Conservation (phyloP, 2,113 vertebrate genomes). For the Syrrhaptes paradoxus region DNA sequence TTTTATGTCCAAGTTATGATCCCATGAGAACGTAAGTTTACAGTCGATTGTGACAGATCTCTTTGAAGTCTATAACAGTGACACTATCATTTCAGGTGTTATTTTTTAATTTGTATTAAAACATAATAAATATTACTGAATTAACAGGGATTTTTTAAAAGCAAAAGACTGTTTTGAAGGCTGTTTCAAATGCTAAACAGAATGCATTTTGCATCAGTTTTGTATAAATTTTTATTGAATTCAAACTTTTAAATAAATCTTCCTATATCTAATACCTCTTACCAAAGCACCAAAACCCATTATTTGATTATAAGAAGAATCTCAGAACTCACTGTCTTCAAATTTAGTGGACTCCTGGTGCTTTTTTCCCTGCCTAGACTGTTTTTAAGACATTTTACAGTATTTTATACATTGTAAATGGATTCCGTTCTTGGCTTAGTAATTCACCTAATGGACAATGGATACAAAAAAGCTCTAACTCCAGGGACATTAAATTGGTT, state of each 20-base stretch:
- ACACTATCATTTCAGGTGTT: slow-evolving; percentile 17
- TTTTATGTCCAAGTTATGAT: background rate
- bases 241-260: slow-evolving; percentile 79
- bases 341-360: slow-evolving; percentile 80
- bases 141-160: background rate
- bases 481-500: slow-evolving; percentile 84
- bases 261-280: slow-evolving; percentile 74
- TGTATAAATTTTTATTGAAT: slow-evolving; percentile 75
- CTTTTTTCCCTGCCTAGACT: slow-evolving; percentile 64
- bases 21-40: background rate
- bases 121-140: slow-evolving; percentile 59
- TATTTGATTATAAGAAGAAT: slow-evolving; percentile 77
- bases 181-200: slow-evolving; percentile 68
- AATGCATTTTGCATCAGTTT: slow-evolving; percentile 68
- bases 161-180: slow-evolving; percentile 64
- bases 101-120: slow-evolving; percentile 71
- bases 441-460: slow-evolving; percentile 86
- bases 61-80: background rate
- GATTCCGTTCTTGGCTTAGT: slow-evolving; percentile 81
- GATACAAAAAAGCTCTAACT: slow-evolving; percentile 81
- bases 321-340: slow-evolving; percentile 74
- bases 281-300: slow-evolving; percentile 75
- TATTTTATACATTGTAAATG: slow-evolving; percentile 84
- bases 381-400: slow-evolving; percentile 80
- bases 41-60: background rate